These are phyloP conservation scores for Crax fasciolata DNA, from an alignment of 2,797 vertebrate species.

Conservation along the genomic window DNA sequence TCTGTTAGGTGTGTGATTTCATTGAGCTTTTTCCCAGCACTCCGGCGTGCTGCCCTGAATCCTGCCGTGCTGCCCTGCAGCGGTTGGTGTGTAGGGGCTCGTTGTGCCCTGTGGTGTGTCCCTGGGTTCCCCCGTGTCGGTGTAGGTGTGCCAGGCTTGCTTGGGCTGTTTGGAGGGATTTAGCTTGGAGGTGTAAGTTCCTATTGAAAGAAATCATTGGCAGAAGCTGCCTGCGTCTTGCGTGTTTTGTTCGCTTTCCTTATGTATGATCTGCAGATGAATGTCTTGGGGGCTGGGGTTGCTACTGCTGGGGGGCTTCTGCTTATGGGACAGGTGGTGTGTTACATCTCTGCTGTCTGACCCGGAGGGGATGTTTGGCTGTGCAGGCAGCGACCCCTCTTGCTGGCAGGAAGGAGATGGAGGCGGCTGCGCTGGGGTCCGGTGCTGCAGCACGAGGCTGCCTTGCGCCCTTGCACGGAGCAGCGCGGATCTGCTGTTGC, in stretches of 20 bases:
- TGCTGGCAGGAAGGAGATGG: neutral
- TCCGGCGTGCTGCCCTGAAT: neutral
- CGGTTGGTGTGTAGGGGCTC: neutral
- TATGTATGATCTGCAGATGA: neutral
- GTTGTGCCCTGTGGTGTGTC: neutral
- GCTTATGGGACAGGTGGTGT: neutral
- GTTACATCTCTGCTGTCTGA: neutral
- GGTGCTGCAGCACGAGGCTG: neutral
- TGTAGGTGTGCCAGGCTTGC: neutral
- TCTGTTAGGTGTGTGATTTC: neutral
- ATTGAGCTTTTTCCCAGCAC: neutral
- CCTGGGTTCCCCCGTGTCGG: neutral
- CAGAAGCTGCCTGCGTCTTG: neutral
- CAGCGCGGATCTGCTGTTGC: accelerated
- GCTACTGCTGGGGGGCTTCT: neutral
- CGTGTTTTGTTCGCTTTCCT: neutral
- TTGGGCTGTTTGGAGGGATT: too few species aligned
- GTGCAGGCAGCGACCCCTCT: neutral
- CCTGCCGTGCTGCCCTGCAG: neutral
- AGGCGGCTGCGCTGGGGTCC: neutral
- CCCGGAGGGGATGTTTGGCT: neutral
- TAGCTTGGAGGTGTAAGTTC: neutral
- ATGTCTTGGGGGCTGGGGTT: neutral
- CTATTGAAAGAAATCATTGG: neutral
- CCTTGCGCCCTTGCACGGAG: neutral